Base-by-base conservation (phyloP, 2,797 vertebrate species). In the Bovichtus variegatus region DNA sequence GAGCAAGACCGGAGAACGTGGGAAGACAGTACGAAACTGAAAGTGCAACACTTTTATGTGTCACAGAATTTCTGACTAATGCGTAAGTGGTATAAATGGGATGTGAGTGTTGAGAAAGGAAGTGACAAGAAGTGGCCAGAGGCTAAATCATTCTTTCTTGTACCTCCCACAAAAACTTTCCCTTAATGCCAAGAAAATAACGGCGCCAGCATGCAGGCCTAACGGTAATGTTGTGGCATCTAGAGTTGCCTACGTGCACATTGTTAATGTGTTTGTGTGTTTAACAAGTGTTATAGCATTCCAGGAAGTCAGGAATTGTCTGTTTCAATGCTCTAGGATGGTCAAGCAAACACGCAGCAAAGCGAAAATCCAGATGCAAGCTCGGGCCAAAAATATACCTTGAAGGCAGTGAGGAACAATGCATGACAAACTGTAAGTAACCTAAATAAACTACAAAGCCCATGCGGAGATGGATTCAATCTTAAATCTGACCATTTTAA, bases 301-400 rank as follows among this genome's bases (percentile, higher is more conserved):
- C 87, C 91, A 89, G 92, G 91, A 93, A 90, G 92, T 87, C 53
- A 65, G 85, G 88, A 81, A 92, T 89, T 86, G 89, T 92, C 85
- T 88, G 78, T 83, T 80, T 82, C 64, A 60, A 74, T 71, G 78
- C 76, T 74, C 64, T 70, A 51, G 41, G 76, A 88, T 87, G 69
- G 86, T 70, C 44, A 64, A 83, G 87, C 60, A 87, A 91, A 86
- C 85, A 87, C 63, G 34, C 16, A 38, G 78, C 71, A 74, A 88
- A 91, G 85, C 11, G 53, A 90, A 88, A 87, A 82, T 41, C 71
- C 84, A 88, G 74, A 91, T 86, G 84, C 71, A 90, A 78, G 78
- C 66, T 41, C 21, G 11, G 57, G 82, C 88, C 87, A 87, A 92
- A 93, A 92, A 92, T 92, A 91, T 83, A 90, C 76, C 83, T 84